These are phyloP conservation scores for Zaprionus obscuricornis DNA, from an alignment of 2,888 invertebrate genomes.

Conservation along the genomic window DNA sequence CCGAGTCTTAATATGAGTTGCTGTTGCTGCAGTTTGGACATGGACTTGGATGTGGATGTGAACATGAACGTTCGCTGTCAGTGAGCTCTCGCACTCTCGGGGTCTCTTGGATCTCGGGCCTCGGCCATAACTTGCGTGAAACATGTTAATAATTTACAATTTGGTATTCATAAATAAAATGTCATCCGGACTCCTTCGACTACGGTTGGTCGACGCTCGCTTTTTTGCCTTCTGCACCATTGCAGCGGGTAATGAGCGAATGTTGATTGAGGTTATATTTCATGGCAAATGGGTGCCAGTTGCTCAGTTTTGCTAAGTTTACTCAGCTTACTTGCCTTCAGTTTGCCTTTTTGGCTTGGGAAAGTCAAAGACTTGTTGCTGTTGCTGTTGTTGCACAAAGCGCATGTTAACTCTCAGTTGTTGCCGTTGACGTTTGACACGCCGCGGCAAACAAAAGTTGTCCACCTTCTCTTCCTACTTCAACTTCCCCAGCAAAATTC, in stretches of 20 bases:
- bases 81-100: slow-evolving; percentile 44
- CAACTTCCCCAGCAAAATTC: too few species aligned
- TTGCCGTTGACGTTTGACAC: slow-evolving; percentile 69
- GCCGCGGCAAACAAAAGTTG: slow-evolving; percentile 36
- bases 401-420: slow-evolving; percentile 40
- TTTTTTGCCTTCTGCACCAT: background rate
- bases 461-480: too few species aligned
- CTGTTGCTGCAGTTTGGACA: slow-evolving; percentile 4
- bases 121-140: slow-evolving; percentile 79
- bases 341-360: slow-evolving; percentile 51
- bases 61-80: slow-evolving; percentile 50
- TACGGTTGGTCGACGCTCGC: slow-evolving; percentile 12
- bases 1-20: slow-evolving; percentile 2
- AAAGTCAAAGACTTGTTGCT: slow-evolving; percentile 44
- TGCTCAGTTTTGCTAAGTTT: slow-evolving; percentile 3
- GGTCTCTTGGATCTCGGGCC: slow-evolving; percentile 41
- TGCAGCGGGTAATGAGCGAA: slow-evolving; percentile 76
- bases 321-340: background rate
- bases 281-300: slow-evolving; percentile 73
- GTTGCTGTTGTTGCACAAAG: slow-evolving; percentile 28
- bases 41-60: slow-evolving; percentile 29
- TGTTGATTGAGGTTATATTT: slow-evolving; percentile 83
- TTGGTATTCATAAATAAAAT: slow-evolving; percentile 84
- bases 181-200: slow-evolving; percentile 69
- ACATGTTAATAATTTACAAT: slow-evolving; percentile 84